phyloP scores from a whole-genome alignment of 2,797 vertebrate genomes.

The Alosa sapidissima region DNA sequence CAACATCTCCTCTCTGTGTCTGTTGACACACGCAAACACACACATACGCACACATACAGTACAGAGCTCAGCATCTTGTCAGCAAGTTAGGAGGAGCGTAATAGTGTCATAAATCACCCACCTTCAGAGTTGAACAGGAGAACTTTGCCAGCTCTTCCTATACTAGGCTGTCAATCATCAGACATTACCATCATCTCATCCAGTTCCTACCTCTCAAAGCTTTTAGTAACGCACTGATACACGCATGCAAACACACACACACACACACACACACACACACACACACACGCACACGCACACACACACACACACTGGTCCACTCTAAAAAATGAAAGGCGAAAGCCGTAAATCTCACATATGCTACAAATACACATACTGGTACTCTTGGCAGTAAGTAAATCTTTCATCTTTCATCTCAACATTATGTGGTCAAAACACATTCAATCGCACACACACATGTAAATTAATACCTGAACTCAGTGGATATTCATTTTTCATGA shows the following conservation, averaged over 20 bases:
- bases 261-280: no score
- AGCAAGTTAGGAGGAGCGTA: not conserved
- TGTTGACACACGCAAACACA: not conserved
- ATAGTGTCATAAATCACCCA: not conserved
- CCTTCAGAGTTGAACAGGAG: not conserved
- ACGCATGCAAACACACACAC: conserved; percentile 1
- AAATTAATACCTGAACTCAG: not conserved
- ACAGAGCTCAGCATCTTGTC: not conserved
- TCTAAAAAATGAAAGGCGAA: not conserved
- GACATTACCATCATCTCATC: not conserved
- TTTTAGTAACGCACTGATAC: not conserved
- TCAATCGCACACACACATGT: not conserved
- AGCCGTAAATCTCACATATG: not conserved
- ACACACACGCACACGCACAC: conserved; percentile 5
- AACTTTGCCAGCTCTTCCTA: not conserved
- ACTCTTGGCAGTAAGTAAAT: not conserved
- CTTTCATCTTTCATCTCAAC: not conserved
- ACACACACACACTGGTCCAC: not conserved
- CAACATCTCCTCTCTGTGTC: no score
- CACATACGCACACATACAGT: no score
- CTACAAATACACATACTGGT: not conserved
- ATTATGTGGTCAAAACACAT: not conserved
- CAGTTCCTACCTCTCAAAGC: not conserved
- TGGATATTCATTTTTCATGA: no score
- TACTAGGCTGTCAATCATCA: not conserved